Evolutionary conservation across 1,140 invertebrate genomes (phyloP).

Genomic region (Solenopsis invicta): DNA sequence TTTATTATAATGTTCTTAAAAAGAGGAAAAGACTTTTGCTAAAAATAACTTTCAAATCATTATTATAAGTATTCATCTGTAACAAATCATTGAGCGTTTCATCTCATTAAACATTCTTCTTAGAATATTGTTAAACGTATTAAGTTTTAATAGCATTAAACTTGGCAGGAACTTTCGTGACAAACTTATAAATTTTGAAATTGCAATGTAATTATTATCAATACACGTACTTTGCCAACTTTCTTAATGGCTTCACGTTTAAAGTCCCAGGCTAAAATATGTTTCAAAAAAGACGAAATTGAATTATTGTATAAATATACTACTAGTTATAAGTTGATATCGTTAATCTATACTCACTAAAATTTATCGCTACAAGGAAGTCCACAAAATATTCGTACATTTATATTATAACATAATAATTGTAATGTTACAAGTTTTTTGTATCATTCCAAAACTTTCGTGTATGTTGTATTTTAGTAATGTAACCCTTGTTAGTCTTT

Average conservation of each 20-base stretch:
- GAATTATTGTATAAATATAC: slow-evolving; percentile 76
- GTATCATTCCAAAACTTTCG: slow-evolving; percentile 77
- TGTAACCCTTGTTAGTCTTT: slow-evolving; percentile 75
- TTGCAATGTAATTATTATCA: slow-evolving; percentile 59
- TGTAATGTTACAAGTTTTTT: slow-evolving; percentile 76
- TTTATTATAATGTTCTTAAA: slow-evolving; percentile 49
- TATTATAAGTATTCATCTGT: slow-evolving; percentile 60
- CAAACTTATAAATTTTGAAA: slow-evolving; percentile 31
- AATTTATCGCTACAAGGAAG: slow-evolving; percentile 72
- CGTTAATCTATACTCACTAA: slow-evolving; percentile 73
- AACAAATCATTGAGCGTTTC: slow-evolving; percentile 57
- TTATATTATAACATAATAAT: slow-evolving; percentile 76
- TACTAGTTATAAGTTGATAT: slow-evolving; percentile 76
- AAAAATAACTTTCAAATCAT: slow-evolving; percentile 64
- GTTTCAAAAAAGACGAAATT: slow-evolving; percentile 68
- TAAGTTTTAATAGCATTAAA: slow-evolving; percentile 56
- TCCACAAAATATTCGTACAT: slow-evolving; percentile 74
- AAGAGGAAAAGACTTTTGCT: slow-evolving; percentile 64
- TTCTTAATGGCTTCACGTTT: slow-evolving; percentile 72
- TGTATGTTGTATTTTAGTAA: slow-evolving; percentile 76
- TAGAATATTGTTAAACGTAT: slow-evolving; percentile 27
- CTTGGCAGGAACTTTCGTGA: slow-evolving; percentile 59
- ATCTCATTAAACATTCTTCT: slow-evolving; percentile 40
- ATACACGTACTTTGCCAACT: slow-evolving; percentile 49
- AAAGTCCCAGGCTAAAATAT: slow-evolving; percentile 71